Base-by-base conservation (phyloP, 2,888 invertebrate species). In the Oegoconia quadripuncta region DNA sequence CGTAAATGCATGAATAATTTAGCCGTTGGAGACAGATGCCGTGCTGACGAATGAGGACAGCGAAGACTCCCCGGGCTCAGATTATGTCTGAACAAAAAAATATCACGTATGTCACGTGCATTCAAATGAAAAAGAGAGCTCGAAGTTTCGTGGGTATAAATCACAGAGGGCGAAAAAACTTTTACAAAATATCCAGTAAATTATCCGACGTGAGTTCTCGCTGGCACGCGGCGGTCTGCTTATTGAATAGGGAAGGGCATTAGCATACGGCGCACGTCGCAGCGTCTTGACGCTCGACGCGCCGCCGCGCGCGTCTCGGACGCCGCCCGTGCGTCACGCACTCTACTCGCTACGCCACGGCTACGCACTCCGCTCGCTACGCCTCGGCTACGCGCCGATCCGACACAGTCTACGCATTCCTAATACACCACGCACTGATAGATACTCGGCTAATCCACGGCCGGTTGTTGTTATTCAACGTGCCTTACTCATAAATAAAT, bases 101-200 rank as follows among this genome's bases (percentile, higher is more conserved):
- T 81, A 83, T 83, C 80, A 82, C 80, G 83, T 83, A 81, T 83
- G 82, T 83, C 84, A 86, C 84, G 84, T 78, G 86, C 81, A 83
- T 86, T 82, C 82, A 87, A 86, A 87, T 86, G 84, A 83, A 86
- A 84, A 86, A 82, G 80, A 81, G 82, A 80, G 79, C 81, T 82
- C 65, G 77, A 82, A 87, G 83, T 86, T 87, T 83, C 75, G 75
- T 79, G 82, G 77, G 76, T 79, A 87, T 87, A 87, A 87, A 87
- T 87, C 86, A 86, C 86, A 75, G 83, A 81, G 74, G 82, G 79
- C 76, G 81, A 84, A 86, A 86, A 86, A 86, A 87, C 75, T 87
- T 86, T 83, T 83, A 86, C 87, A 86, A 86, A 86, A 86, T 87
- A 86, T 83, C 83, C 83, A 86, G 87, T 84, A 86, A 86, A 87